phyloP scores from a whole-genome alignment of 2,797 vertebrate genomes.

The Lerista edwardsae region DNA sequence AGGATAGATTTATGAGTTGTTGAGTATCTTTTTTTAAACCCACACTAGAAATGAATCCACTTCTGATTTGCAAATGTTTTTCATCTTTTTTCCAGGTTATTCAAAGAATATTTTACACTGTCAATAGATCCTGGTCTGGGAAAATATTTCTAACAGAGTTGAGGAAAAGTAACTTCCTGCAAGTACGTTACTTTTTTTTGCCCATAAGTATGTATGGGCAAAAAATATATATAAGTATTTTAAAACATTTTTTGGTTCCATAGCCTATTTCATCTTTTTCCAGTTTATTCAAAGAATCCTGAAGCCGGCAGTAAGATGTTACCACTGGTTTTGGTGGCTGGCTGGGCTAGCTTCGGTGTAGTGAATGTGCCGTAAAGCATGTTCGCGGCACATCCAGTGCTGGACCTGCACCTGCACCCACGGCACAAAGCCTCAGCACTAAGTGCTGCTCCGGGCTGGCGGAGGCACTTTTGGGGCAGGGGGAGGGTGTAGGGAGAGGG shows the following conservation, averaged over 20 bases:
- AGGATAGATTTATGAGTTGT: background rate
- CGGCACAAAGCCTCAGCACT: too few relatives aligned
- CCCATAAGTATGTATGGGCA: slow-evolving; percentile 28
- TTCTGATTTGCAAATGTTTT: slow-evolving; percentile 37
- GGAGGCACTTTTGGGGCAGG: too few relatives aligned
- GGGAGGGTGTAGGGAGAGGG: too few relatives aligned
- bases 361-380: too few relatives aligned
- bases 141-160: slow-evolving; percentile 93
- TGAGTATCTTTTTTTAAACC: slow-evolving; percentile 5
- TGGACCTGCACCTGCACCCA: too few relatives aligned
- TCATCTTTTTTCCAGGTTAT: slow-evolving; percentile 88
- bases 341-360: too few relatives aligned
- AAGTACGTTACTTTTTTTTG: slow-evolving; percentile 78
- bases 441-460: too few relatives aligned
- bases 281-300: too few relatives aligned
- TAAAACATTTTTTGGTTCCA: background rate
- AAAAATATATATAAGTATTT: accelerated
- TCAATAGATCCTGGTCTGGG: slow-evolving; percentile 98
- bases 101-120: slow-evolving; percentile 98
- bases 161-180: slow-evolving; percentile 97
- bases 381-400: too few relatives aligned
- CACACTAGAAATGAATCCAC: background rate
- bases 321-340: too few relatives aligned
- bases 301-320: too few relatives aligned
- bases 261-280: background rate